Percentiles rank a stretch among this genome's conserved stretches.
Evolutionary conservation across 30 jellyfish, hydroid and myxozoan species (phyloP).

Genomic region (Hydractinia symbiolongicarpus): DNA sequence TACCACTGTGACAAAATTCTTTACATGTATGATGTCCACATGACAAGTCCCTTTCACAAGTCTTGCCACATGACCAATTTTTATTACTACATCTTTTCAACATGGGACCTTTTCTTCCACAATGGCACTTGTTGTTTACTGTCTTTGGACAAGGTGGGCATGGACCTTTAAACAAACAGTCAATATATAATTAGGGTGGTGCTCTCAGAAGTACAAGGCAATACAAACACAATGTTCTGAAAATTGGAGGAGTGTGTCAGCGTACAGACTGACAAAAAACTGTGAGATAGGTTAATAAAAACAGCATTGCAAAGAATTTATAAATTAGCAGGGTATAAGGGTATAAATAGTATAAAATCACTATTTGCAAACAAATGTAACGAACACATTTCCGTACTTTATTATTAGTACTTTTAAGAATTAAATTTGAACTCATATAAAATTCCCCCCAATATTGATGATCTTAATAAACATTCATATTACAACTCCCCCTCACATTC

Average conservation of each 20-base stretch:
- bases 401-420: too few relatives aligned
- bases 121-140: constrained; percentile 50
- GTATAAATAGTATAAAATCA: too few relatives aligned
- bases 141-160: constrained; percentile 98
- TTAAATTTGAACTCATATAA: too few relatives aligned
- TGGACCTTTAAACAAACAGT: constrained; percentile 46
- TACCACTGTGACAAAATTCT: constrained; percentile 77
- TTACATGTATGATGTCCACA: constrained; percentile 81
- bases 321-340: too few relatives aligned
- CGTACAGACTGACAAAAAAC: too few relatives aligned
- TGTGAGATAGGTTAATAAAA: too few relatives aligned
- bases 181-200: not conserved
- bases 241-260: too few relatives aligned
- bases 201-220: too few relatives aligned
- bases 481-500: not conserved
- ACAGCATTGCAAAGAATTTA: too few relatives aligned
- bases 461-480: not conserved
- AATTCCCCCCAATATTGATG: not conserved
- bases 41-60: constrained; percentile 48
- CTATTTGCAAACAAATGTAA: too few relatives aligned
- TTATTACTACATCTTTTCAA: constrained; percentile 61
- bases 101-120: constrained; percentile 70
- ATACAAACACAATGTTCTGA: too few relatives aligned
- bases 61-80: constrained; percentile 81
- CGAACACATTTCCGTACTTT: too few relatives aligned